Conservation (phyloP, 2,113 vertebrate genomes). For the Anseranas semipalmata region DNA sequence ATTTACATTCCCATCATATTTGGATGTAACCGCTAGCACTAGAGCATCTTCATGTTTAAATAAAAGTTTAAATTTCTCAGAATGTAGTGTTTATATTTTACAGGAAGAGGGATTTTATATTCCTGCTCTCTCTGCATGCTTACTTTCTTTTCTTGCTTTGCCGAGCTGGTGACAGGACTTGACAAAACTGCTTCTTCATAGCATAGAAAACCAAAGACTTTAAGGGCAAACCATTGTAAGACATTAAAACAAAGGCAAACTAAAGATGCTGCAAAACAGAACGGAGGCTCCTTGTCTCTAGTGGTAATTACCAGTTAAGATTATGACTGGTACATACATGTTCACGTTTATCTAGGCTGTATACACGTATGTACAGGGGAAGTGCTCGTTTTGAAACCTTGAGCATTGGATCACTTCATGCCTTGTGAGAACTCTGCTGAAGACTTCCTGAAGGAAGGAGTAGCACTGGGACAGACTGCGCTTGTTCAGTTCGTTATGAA, state of each 20-base stretch:
- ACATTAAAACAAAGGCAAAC: not conserved
- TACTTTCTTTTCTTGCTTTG: not conserved
- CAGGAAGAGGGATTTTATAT: not conserved
- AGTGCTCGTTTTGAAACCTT: rapidly evolving
- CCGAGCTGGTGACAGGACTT: not conserved
- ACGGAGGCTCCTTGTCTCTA: not conserved
- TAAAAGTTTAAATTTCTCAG: not conserved
- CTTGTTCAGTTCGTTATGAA: not conserved
- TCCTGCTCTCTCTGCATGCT: not conserved
- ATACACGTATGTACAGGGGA: rapidly evolving
- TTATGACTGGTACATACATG: not conserved
- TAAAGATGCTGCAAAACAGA: not conserved
- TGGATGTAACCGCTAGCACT: not conserved
- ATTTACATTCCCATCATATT: not conserved
- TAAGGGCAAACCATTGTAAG: not conserved
- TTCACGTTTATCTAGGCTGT: not conserved
- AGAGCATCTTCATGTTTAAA: conserved; percentile 15
- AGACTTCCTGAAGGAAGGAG: not conserved
- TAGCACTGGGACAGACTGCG: not conserved
- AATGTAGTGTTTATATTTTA: not conserved
- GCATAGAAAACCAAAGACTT: not conserved
- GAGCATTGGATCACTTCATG: not conserved
- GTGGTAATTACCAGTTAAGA: not conserved
- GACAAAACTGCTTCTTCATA: not conserved
- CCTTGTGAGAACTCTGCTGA: not conserved